These are phyloP conservation scores for Phoenicopterus ruber DNA, from an alignment of 2,113 vertebrate species.

Conservation along the genomic window DNA sequence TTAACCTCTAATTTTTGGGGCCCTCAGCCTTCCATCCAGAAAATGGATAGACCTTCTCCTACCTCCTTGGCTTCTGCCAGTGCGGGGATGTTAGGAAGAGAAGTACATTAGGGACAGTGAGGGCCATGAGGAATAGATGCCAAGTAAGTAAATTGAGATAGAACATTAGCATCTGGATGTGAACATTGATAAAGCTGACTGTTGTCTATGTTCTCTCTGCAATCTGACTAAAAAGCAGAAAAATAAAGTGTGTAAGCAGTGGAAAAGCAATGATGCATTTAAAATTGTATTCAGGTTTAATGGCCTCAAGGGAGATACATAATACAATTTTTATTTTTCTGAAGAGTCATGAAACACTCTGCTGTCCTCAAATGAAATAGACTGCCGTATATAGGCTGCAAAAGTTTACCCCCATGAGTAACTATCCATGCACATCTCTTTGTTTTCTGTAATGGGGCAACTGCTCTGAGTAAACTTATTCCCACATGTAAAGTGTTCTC, in stretches of 20 bases:
- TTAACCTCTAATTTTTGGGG: not conserved
- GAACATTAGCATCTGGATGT: not conserved
- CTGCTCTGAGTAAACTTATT: constrained; percentile 51
- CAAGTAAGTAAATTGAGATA: constrained; percentile 18
- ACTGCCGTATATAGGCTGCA: not conserved
- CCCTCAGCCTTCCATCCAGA: not conserved
- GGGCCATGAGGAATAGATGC: not conserved
- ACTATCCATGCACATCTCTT: constrained; percentile 16
- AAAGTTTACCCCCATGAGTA: constrained; percentile 25
- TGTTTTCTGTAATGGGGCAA: constrained; percentile 35
- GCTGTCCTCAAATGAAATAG: constrained; percentile 21
- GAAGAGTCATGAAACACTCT: constrained; percentile 25
- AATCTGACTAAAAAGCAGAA: constrained; percentile 44
- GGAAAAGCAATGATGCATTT: constrained; percentile 47
- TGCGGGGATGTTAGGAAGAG: not conserved
- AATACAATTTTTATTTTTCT: constrained; percentile 39
- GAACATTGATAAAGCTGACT: constrained; percentile 23
- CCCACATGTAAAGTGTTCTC: constrained; percentile 14
- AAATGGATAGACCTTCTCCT: not conserved
- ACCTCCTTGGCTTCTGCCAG: not conserved
- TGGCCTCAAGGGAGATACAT: constrained; percentile 27
- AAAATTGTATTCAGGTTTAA: constrained; percentile 51
- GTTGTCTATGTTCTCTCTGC: not conserved
- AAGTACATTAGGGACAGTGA: not conserved
- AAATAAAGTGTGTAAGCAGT: constrained; percentile 53